Conservation (phyloP, 1,140 invertebrate genomes). For the Archivesica marissinica region DNA sequence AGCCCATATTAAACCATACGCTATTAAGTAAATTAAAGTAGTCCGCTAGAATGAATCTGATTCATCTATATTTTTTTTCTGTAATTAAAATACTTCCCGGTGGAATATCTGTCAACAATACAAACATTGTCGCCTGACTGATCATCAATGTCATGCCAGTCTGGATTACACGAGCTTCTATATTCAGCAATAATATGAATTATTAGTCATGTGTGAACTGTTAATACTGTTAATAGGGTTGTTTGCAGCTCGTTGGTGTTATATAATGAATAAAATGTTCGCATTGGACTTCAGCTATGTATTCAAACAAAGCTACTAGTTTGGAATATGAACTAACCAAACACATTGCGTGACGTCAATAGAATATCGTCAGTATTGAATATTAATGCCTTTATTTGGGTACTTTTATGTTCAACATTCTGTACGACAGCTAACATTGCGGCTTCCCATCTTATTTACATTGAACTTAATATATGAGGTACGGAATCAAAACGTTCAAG, state of each 20-base stretch:
- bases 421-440: no score
- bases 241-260: not conserved
- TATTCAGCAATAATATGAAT: not conserved
- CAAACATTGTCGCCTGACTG: constrained; percentile 1
- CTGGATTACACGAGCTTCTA: not conserved
- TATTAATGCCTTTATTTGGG: no score
- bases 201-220: not conserved
- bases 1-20: not conserved
- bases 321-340: no score
- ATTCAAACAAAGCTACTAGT: no score
- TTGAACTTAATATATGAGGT: no score
- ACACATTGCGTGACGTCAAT: no score
- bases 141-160: not conserved
- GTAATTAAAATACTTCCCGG: not conserved
- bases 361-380: no score
- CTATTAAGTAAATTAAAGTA: constrained; percentile 13
- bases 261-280: constrained; percentile 12
- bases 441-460: no score
- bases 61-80: constrained; percentile 18
- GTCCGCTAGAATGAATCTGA: constrained; percentile 1
- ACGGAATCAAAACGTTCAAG: no score
- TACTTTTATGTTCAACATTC: no score
- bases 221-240: no score
- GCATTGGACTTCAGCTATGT: no score
- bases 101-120: not conserved